Conservation (phyloP, 2,113 vertebrate genomes). For the Pristiophorus japonicus region DNA sequence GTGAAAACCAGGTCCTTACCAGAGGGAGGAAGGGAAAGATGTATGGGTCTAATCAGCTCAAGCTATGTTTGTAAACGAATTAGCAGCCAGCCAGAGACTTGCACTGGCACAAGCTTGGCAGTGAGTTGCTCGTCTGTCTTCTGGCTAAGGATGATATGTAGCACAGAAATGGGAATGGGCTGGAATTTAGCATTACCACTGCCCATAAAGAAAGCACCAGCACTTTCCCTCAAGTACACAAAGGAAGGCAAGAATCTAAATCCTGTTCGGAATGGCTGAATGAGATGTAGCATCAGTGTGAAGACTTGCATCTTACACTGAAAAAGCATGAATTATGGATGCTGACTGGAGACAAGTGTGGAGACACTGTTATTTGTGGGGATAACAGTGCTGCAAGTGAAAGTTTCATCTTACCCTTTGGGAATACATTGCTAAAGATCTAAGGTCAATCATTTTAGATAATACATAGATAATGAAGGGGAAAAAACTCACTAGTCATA, state of each 20-base stretch:
- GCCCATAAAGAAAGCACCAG: background rate
- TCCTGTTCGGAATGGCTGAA: background rate
- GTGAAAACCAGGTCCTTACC: background rate
- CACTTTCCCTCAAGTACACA: background rate
- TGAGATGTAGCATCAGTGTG: background rate
- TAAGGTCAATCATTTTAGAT: too few relatives aligned
- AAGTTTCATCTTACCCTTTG: background rate
- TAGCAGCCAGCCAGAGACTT: background rate
- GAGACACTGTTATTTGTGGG: background rate
- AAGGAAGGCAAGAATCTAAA: background rate
- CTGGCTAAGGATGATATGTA: background rate
- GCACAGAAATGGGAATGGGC: background rate
- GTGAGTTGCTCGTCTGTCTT: background rate
- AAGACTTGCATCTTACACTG: background rate
- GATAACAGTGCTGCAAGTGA: background rate
- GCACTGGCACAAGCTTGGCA: background rate
- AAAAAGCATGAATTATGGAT: background rate
- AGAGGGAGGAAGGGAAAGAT: background rate
- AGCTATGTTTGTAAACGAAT: background rate
- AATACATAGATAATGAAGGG: too few relatives aligned
- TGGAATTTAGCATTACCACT: background rate
- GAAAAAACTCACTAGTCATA: background rate
- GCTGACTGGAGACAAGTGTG: background rate
- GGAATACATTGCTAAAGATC: background rate
- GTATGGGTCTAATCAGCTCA: background rate